Conservation (phyloP, 2,888 invertebrate genomes). For the Baccha elongata region DNA sequence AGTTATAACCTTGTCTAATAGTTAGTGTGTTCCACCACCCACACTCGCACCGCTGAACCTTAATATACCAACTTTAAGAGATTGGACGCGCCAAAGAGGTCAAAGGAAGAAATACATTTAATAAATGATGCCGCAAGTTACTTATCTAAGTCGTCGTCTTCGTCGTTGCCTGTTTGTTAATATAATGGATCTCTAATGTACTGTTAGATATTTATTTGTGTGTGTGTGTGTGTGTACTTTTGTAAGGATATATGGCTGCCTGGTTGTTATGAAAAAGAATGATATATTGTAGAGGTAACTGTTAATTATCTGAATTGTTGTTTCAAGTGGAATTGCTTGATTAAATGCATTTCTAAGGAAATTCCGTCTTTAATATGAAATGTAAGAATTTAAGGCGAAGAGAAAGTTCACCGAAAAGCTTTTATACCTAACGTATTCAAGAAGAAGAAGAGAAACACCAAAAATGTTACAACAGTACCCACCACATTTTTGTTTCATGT, state of each 20-base stretch:
- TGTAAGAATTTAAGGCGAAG: too few species aligned
- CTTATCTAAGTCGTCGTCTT: constrained; percentile 35
- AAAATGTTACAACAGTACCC: too few species aligned
- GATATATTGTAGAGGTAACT: constrained; percentile 48
- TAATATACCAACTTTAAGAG: constrained; percentile 10
- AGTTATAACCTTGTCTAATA: constrained; percentile 67
- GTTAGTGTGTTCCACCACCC: constrained; percentile 1
- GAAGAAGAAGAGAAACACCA: too few species aligned
- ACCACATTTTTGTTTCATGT: too few species aligned
- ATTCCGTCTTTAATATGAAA: constrained; percentile 16
- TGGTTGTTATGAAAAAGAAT: constrained; percentile 50
- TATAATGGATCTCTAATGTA: constrained; percentile 48
- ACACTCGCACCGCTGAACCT: constrained; percentile 11
- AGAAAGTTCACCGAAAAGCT: too few species aligned
- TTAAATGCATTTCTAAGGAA: constrained; percentile 37
- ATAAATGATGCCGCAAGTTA: constrained; percentile 68
- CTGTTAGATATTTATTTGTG: constrained; percentile 12
- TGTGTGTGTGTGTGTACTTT: constrained; percentile 5
- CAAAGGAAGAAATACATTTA: constrained; percentile 56
- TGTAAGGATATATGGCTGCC: constrained; percentile 3
- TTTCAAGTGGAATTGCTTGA: constrained; percentile 45
- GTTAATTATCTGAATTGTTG: constrained; percentile 53
- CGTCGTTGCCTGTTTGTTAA: constrained; percentile 51
- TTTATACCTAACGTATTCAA: too few species aligned
- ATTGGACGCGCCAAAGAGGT: constrained; percentile 22